phyloP scores from a whole-genome alignment of 2,888 invertebrate genomes.

The Zeuzera pyrina region DNA sequence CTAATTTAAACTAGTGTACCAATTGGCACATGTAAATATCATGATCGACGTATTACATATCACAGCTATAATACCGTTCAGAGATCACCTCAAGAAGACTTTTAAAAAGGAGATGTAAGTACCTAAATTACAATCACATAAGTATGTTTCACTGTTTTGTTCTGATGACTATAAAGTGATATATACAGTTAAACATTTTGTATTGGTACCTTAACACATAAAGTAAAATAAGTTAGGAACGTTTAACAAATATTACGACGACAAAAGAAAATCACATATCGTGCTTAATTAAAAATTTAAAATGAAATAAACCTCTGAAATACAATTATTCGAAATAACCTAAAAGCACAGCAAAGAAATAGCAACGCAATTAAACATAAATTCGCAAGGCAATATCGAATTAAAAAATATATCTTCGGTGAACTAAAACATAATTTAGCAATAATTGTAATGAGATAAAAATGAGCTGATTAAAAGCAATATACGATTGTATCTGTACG shows the following conservation, averaged over 20 bases:
- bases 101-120: conserved; percentile 15
- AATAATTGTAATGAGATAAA: conserved; percentile 24
- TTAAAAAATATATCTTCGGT: conserved; percentile 6
- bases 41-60: conserved; percentile 11
- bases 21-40: too few relatives aligned
- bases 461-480: conserved; percentile 18
- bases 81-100: conserved; percentile 14
- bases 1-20: too few relatives aligned
- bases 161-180: too few relatives aligned
- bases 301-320: too few relatives aligned
- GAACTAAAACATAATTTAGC: conserved; percentile 15
- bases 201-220: too few relatives aligned
- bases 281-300: too few relatives aligned
- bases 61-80: conserved; percentile 7
- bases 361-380: conserved; percentile 27
- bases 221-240: too few relatives aligned
- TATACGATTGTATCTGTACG: conserved; percentile 21
- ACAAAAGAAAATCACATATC: too few relatives aligned
- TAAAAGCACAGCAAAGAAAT: too few relatives aligned
- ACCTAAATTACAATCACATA: conserved; percentile 10
- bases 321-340: too few relatives aligned
- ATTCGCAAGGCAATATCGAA: conserved; percentile 33
- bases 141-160: conserved; percentile 12
- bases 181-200: too few relatives aligned
- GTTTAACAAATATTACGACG: too few relatives aligned